Base-by-base conservation (phyloP, 2,888 invertebrate species). In the Deilephila elpenor region DNA sequence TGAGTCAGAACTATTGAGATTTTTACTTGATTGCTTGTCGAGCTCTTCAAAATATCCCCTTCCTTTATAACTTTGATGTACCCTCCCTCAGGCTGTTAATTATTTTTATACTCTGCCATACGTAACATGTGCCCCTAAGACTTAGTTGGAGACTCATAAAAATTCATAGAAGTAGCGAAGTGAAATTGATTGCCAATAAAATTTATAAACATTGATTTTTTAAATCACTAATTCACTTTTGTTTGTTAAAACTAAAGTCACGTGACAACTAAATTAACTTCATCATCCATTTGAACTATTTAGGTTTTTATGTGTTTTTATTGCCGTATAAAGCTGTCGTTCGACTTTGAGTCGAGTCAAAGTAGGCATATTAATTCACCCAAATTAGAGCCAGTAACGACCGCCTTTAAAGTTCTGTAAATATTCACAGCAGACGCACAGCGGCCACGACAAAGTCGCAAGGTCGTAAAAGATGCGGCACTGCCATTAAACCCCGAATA, bases 21-120 rank as follows among this genome's bases (percentile, higher is more conserved):
- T 93, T 93, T 94, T 93, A 89, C 93, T 93, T 93, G 93, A 93
- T 94, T 94, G 94, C 93, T 94, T 93, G 93, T 91, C 83, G 90
- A 92, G 91, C 92, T 91, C 93, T 94, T 92, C 90, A 93, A 91
- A 74, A 92, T 88, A 91, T 91, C 90, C 94, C 93, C 93, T 87
- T 89, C 90, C 87, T 86, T 89, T 91, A 92, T 85, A 89, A 92
- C 92, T 93, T 93, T 93, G 93, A 93, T 93, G 92, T 92, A 89
- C 90, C 87, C 91, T 88, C 89, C 90, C 89, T 84, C 82, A 84
- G 82, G 88, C 88, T 91, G 93, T 92, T 93, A 94, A 94, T 94
- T 93, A 93, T 93, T 93, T 92, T 91, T 91, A 89, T 92, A 91
- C 92, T 89, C 81, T 88, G 84, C 85, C 88, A 91, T 91, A 91